A percentile compares a stretch with the other conserved stretches of the same genome.
phyloP scores from a whole-genome alignment of 2,113 vertebrate genomes.

The Tiliqua scincoides region DNA sequence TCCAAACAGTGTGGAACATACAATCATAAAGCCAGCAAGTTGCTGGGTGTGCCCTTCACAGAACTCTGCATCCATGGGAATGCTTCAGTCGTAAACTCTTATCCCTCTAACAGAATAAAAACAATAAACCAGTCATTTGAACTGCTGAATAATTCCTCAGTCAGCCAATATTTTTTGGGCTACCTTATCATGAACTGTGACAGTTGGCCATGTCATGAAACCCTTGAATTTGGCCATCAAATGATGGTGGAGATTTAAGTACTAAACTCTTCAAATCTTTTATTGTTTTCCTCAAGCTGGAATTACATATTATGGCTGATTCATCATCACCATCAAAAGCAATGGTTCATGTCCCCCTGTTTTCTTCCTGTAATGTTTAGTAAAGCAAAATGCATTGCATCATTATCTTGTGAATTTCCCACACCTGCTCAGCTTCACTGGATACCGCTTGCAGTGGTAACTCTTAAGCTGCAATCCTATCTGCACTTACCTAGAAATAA shows the following conservation, averaged over 20 bases:
- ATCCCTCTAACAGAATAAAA: neutral
- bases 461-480: neutral
- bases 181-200: constrained; percentile 8
- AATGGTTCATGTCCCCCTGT: neutral
- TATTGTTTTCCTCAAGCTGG: neutral
- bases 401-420: neutral
- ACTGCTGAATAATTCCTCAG: neutral
- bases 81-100: neutral
- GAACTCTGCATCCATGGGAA: constrained; percentile 11
- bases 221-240: too few species aligned
- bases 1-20: neutral
- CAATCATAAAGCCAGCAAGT: neutral
- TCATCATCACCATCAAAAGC: neutral
- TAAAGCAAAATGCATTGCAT: neutral
- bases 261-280: neutral
- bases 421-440: neutral
- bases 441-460: neutral
- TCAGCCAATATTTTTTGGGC: neutral
- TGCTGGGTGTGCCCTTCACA: neutral
- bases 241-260: neutral
- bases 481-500: too few species aligned
- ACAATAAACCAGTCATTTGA: neutral
- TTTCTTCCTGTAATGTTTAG: neutral
- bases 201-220: neutral
- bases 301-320: neutral